Percentiles rank a stretch among this genome's conserved stretches.
phyloP scores from a whole-genome alignment of 2,113 vertebrate genomes.

The Herpetotheres cachinnans region DNA sequence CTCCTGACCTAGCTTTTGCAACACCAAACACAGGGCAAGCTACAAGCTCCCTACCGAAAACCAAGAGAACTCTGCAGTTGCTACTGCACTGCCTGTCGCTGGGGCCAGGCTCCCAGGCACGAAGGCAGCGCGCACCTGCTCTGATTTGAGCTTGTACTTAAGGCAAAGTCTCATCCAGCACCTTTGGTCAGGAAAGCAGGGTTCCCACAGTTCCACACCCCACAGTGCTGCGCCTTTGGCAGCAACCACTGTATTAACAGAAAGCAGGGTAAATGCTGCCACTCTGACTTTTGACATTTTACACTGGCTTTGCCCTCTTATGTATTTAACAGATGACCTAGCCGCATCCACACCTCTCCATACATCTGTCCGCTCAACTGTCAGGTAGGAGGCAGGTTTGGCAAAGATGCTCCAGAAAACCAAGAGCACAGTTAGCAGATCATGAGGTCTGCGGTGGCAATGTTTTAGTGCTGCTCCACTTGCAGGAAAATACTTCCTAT shows the following conservation, averaged over 20 bases:
- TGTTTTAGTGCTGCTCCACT: neutral
- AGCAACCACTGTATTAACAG: neutral
- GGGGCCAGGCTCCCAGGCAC: neutral
- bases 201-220: neutral
- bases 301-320: neutral
- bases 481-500: neutral
- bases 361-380: neutral
- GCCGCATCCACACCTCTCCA: neutral
- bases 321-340: neutral
- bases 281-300: neutral
- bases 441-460: neutral
- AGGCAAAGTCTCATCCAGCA: neutral
- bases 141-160: neutral
- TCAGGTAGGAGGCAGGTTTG: neutral
- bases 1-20: neutral
- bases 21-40: neutral
- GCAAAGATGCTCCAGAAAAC: neutral
- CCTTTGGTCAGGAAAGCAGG: neutral
- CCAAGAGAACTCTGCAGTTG: neutral
- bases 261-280: neutral
- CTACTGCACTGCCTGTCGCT: neutral
- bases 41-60: neutral
- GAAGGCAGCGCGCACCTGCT: rapidly evolving
- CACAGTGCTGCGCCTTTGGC: too few relatives aligned
- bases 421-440: neutral